Conservation (phyloP, 2,888 invertebrate species). For the Parnassius glacialis region DNA sequence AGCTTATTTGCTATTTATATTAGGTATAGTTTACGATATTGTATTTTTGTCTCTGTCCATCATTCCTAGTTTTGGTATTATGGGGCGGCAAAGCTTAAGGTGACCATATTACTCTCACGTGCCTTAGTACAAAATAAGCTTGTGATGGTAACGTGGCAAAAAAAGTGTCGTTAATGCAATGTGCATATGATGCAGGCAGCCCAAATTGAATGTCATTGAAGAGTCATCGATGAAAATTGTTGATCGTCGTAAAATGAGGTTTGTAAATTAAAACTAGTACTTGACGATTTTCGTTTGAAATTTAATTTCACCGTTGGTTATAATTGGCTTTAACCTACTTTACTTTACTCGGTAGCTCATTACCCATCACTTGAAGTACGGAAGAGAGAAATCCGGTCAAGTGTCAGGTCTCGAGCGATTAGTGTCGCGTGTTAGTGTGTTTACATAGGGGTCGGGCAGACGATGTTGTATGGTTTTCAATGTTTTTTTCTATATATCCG, state of each 20-base stretch:
- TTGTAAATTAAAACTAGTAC: constrained; percentile 7
- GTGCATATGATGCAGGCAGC: not conserved
- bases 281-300: constrained; percentile 12
- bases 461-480: constrained; percentile 2
- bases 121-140: no score
- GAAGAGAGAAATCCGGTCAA: constrained; percentile 28
- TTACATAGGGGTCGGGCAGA: constrained; percentile 6
- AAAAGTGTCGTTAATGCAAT: not conserved
- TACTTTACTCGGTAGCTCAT: constrained; percentile 25
- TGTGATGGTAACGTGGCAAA: not conserved
- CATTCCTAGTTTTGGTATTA: no score
- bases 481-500: no score
- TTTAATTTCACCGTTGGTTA: constrained; percentile 13
- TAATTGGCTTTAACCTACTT: constrained; percentile 27
- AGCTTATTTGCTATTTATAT: no score
- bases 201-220: not conserved
- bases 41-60: no score
- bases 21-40: no score
- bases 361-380: constrained; percentile 23
- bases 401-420: constrained; percentile 27
- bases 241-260: not conserved
- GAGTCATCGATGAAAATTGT: not conserved
- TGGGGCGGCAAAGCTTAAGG: no score
- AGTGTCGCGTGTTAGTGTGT: constrained; percentile 24
- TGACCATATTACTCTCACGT: no score